Evolutionary conservation across 2,113 vertebrate species (phyloP).

Genomic region (Hydropotes inermis): DNA sequence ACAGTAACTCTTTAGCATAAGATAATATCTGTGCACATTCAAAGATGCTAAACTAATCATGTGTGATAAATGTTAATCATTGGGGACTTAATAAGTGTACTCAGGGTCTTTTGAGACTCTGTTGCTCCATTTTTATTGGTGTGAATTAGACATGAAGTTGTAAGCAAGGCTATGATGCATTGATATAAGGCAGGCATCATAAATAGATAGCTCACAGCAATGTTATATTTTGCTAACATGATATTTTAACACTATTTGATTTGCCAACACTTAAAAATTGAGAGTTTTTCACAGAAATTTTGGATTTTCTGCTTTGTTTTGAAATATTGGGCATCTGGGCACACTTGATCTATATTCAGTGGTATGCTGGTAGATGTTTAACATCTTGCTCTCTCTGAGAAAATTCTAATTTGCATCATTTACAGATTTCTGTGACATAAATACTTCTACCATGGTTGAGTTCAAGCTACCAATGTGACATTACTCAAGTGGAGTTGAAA

Average conservation of each 20-base stretch:
- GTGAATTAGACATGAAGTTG: not conserved
- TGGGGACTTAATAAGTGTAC: not conserved
- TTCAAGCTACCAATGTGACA: not conserved
- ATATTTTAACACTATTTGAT: constrained; percentile 14
- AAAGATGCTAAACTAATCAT: not conserved
- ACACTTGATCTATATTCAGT: not conserved
- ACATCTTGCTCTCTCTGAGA: not conserved
- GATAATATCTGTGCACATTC: not conserved
- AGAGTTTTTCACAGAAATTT: not conserved
- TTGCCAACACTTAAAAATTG: not conserved
- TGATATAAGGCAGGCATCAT: not conserved
- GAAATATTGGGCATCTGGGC: not conserved
- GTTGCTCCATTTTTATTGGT: not conserved
- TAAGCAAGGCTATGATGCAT: not conserved
- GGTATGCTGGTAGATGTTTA: not conserved
- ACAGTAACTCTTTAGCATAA: not conserved
- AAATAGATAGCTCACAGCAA: not conserved
- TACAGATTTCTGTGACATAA: not conserved
- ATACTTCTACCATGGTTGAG: not conserved
- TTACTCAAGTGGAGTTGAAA: not conserved
- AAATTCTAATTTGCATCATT: not conserved
- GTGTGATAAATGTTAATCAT: constrained; percentile 12
- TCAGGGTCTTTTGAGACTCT: not conserved
- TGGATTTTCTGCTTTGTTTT: constrained; percentile 19
- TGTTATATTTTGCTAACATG: not conserved